Base-by-base conservation (phyloP, 2,113 vertebrate species). In the Pseudopodoces humilis region DNA sequence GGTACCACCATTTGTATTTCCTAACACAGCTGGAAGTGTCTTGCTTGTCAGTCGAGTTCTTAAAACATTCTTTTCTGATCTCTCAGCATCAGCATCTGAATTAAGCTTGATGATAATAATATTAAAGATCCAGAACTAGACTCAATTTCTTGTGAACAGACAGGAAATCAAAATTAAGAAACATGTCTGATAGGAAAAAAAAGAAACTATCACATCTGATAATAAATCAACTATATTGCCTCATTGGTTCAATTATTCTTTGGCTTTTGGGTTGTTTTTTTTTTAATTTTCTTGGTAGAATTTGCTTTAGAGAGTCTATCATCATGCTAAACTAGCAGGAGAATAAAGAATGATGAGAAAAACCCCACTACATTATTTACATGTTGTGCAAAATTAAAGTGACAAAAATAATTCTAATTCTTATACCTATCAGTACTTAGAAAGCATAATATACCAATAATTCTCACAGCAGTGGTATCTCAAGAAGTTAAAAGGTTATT, bases 351-450 rank as follows among this genome's bases (percentile, higher is more conserved):
- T 37, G 15, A 46, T 33, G 50, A 35, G 9, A 33, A 67, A 44
- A 37, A 0, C 0, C 1, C 0, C 20, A 25, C 7, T 44, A 37
- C 1, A 14, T 25, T 81, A 74, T 75, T 84, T 59, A 67, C 6
- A 23, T 39, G 2, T 39, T 67, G 4, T 46, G 7, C 63, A 80
- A 90, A 79, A 77, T n/a, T 25, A 58, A 64, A 75, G 24, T 64
- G n/a, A 47, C 24, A 14, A 21, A 77, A 79, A 53, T 1, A 0
- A 39, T 65, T 83, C 18, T 56, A 56, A 79, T n/a, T 53, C 15
- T 82, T 90, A 9, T 18, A 44, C 58, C 7, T 22, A 35, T 22
- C 21, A 46, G 15, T 64, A 64, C 25, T 93, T 68, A 72, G 50
- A 70, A 80, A 74, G 2, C 9, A 53, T 50, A 93, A 33, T 44